Evolutionary conservation across 1,140 invertebrate genomes (phyloP), one percentile per base, ranked within the genome.

Genomic region (Drosophila truncata): DNA sequence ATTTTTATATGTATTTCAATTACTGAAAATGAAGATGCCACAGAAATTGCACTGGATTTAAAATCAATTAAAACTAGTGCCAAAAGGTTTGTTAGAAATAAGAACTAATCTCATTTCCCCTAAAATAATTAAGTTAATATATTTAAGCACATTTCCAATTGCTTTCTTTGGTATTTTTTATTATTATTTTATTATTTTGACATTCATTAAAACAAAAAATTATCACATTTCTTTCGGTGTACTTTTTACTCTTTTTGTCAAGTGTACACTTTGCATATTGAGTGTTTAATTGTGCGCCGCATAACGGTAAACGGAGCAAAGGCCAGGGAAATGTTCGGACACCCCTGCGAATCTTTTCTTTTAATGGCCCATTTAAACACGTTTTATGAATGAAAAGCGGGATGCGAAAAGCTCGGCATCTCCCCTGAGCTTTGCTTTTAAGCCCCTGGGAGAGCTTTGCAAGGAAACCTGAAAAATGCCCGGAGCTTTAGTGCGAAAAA

Each of bases 281-380:
- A 77, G 73, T 77, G 62, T 77, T 77, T 77, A 77, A 77, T 77
- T 77, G 73, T 66, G 23, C 63, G 47, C 37, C 37, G 16, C 39
- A 27, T 67, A 77, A 77, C 74, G 74, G 74, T 77, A 60, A 46
- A 67, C 4, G 7, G 14, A 23, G 25, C 37, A 46, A 71, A 58
- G 41, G 65, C 65, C 41, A 37, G 39, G 13, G 25, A 70, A 44
- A 44, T 31, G 25, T 20, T 14, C 33, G 46, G n/a, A 29, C 25
- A 31, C 25, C 62, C n/a, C 39, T 23, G 10, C 4, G 27, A 4
- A 46, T 16, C 13, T n/a, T 20, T 35, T 64, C 29, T 13, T 20
- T 13, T 59, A 8, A 8, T 7, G 27, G 18, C 37, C 35, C 27
- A 18, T n/a, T 18, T 16, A 39, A 55, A 16, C 18, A 3, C n/a